These are phyloP conservation scores for Dilophus febrilis DNA, from an alignment of 2,888 invertebrate genomes.

Conservation along the genomic window DNA sequence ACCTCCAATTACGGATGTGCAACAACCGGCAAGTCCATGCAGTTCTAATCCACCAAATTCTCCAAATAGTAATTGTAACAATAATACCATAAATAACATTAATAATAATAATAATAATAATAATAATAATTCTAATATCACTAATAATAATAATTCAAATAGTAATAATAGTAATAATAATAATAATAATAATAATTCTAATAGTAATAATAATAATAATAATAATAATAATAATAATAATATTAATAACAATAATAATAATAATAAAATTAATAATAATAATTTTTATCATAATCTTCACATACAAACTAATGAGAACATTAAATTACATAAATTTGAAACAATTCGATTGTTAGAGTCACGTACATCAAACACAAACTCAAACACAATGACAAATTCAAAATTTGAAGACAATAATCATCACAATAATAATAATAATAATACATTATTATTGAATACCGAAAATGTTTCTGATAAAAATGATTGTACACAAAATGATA, in stretches of 20 bases:
- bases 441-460: background rate
- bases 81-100: conserved; percentile 11
- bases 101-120: conserved; percentile 1
- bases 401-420: background rate
- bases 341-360: conserved; percentile 7
- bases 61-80: conserved; percentile 20
- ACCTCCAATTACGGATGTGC: conserved; percentile 19
- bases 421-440: background rate
- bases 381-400: background rate
- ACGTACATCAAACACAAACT: background rate
- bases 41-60: conserved; percentile 28
- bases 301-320: background rate
- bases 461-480: background rate
- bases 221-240: conserved; percentile 10
- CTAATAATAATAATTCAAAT: background rate
- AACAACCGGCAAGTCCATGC: conserved; percentile 23
- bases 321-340: conserved; percentile 8
- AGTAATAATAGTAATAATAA: conserved; percentile 20
- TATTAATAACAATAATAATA: background rate
- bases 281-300: background rate
- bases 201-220: conserved; percentile 22
- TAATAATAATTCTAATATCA: background rate
- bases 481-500: too few relatives aligned
- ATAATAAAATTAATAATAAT: conserved; percentile 17
- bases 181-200: conserved; percentile 18